Evolutionary conservation across 2,888 invertebrate genomes (phyloP).

Genomic region (Spilarctia lutea): DNA sequence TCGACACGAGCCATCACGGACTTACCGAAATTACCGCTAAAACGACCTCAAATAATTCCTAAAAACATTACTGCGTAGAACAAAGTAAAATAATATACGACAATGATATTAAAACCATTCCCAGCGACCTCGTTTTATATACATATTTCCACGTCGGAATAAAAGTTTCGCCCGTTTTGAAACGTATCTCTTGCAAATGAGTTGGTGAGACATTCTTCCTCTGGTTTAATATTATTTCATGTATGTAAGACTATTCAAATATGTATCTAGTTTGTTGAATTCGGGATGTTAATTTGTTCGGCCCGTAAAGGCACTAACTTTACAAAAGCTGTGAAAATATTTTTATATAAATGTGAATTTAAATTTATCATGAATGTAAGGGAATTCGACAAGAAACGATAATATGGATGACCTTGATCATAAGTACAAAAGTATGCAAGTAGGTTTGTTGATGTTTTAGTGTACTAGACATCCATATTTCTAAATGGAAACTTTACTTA

Average conservation of each 20-base stretch:
- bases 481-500: too few relatives aligned
- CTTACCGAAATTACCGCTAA: not conserved
- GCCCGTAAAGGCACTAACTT: not conserved
- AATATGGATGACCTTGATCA: too few relatives aligned
- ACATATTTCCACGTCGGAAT: not conserved
- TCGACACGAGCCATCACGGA: not conserved
- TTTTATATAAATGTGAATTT: not conserved
- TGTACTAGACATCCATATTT: too few relatives aligned
- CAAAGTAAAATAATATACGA: not conserved
- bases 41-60: not conserved
- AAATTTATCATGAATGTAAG: not conserved
- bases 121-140: not conserved
- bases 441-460: too few relatives aligned
- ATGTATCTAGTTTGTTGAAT: conserved; percentile 15
- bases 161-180: not conserved
- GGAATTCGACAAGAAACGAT: not conserved
- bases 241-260: conserved; percentile 26
- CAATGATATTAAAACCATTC: conserved; percentile 1
- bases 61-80: not conserved
- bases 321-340: not conserved
- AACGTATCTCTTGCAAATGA: conserved; percentile 1
- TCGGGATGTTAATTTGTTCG: conserved; percentile 11
- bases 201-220: not conserved
- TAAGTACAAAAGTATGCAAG: too few relatives aligned
- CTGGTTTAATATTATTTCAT: not conserved